Evolutionary conservation across 2,797 vertebrate species (phyloP).

Genomic region (Cetoscarus ocellatus): DNA sequence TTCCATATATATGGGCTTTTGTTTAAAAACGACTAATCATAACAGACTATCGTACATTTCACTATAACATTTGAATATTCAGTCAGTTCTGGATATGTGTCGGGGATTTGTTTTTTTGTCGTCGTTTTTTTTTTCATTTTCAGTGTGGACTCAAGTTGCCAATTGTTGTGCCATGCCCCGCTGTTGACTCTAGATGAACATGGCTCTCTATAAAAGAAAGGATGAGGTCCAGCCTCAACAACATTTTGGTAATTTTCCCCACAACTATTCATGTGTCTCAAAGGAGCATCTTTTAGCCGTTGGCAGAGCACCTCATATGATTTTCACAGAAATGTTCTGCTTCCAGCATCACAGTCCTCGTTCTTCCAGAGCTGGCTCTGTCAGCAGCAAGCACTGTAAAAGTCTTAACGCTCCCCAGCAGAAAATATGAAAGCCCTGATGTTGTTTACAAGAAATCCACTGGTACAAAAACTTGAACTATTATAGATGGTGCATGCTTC

Average conservation of each 20-base stretch:
- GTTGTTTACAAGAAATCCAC: conserved; percentile 8
- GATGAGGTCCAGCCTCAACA: conserved; percentile 26
- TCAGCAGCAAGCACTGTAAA: not conserved
- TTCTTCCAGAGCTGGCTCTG: conserved; percentile 2
- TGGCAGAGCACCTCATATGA: conserved; percentile 13
- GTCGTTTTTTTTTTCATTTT: no score
- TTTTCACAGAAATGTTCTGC: conserved; percentile 8
- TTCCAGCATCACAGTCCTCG: conserved; percentile 8
- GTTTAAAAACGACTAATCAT: no score
- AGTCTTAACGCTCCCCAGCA: not conserved
- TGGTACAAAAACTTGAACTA: not conserved
- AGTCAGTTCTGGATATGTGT: no score
- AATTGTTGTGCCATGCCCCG: no score
- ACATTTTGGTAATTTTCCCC: conserved; percentile 20
- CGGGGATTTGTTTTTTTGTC: no score
- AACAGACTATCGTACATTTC: no score
- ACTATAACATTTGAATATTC: no score
- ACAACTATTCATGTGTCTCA: conserved; percentile 39
- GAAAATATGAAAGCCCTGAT: not conserved
- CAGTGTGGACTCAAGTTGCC: no score
- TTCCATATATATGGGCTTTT: no score
- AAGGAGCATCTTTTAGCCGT: conserved; percentile 19
- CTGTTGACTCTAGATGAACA: not conserved
- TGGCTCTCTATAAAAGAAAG: not conserved
- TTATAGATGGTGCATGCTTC: not conserved